Evolutionary conservation across 2,113 vertebrate species (phyloP), one percentile per base, ranked within the genome.

Genomic region (Heloderma charlesbogerti): DNA sequence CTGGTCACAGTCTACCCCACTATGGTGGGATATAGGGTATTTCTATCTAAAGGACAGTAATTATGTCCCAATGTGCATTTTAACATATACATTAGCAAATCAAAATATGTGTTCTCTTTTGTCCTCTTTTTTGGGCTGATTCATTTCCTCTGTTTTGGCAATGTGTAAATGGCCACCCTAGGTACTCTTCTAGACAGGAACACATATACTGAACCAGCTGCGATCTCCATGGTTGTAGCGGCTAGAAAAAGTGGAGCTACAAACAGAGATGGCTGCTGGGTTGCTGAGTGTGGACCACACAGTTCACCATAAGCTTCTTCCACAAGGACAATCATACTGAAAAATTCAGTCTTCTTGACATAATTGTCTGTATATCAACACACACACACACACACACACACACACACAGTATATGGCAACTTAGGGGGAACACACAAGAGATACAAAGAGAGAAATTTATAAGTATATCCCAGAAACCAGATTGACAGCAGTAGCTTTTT

Each of bases 391-490:
- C 71, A 74, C 15, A 67, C 45, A 82, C 48, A 57, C 12, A 7
- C 12, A 85, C 12, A 45, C 25, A 69, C 5, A 1, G 31, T 12
- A 69, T 71, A 31, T 51, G 40, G 40, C 74, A 88, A 79, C 78
- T 87, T 22, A 88, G n/a, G 77, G 84, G 10, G 82, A 80, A 60
- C 40, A 43, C 29, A 22, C 13, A n/a, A 54, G 5, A 90, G 20
- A 91, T 34, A 72, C 16, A 93, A 91, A 93, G 9, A 83, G 4
- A 83, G 51, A 94, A 88, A 87, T 84, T 74, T 78, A 82, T 90
- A 82, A 72, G 31, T 87, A 77, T 81, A 88, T 95, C 89, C 94
- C 81, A 90, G 88, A 91, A 91, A 74, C 88, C 67, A 92, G 92
- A 78, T 95, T 94, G 85, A 84, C 79, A 82, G 93, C 80, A 82